A percentile compares a stretch with the other conserved stretches of the same genome.
Evolutionary conservation across 2,888 invertebrate species (phyloP).

Genomic region (Chymomyza fuscimana): DNA sequence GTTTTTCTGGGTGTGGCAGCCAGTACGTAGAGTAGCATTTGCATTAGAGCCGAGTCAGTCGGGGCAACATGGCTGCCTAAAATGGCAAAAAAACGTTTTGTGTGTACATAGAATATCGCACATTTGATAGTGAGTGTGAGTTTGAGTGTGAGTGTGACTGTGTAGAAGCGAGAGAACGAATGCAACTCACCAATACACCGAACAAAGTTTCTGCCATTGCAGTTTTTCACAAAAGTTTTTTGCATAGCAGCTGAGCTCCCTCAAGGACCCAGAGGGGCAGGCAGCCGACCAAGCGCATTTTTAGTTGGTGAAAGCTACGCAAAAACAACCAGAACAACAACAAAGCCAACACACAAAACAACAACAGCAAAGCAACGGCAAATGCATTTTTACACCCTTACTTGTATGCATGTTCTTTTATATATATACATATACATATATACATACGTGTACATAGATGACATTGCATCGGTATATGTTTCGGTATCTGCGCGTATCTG

Average conservation of each 20-base stretch:
- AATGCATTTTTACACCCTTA: conserved; percentile 65
- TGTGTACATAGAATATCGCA: conserved; percentile 53
- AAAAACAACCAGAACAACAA: conserved; percentile 21
- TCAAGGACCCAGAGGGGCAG: conserved; percentile 20
- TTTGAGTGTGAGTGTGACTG: neutral
- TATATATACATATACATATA: conserved; percentile 29
- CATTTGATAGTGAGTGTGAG: no score
- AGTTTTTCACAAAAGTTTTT: conserved; percentile 15
- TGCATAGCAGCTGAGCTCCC: conserved; percentile 6
- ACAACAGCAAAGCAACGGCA: conserved; percentile 37
- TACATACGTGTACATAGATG: conserved; percentile 15
- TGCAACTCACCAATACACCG: conserved; percentile 34
- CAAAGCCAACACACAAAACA: conserved; percentile 25
- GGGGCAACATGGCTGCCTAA: conserved; percentile 9
- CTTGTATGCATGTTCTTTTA: conserved; percentile 28
- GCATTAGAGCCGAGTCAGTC: conserved; percentile 21
- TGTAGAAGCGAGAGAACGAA: conserved; percentile 44
- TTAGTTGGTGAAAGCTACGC: conserved; percentile 64
- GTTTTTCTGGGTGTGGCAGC: conserved; percentile 78
- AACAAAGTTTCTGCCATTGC: conserved; percentile 28
- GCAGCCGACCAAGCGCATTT: conserved; percentile 43
- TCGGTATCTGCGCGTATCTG: conserved; percentile 9
- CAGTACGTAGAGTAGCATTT: conserved; percentile 25
- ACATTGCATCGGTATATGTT: neutral
- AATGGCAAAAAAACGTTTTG: conserved; percentile 35